Evolutionary conservation across 1,140 invertebrate genomes (phyloP), one percentile per base, ranked within the genome.

Genomic region (Drosophila bocki): DNA sequence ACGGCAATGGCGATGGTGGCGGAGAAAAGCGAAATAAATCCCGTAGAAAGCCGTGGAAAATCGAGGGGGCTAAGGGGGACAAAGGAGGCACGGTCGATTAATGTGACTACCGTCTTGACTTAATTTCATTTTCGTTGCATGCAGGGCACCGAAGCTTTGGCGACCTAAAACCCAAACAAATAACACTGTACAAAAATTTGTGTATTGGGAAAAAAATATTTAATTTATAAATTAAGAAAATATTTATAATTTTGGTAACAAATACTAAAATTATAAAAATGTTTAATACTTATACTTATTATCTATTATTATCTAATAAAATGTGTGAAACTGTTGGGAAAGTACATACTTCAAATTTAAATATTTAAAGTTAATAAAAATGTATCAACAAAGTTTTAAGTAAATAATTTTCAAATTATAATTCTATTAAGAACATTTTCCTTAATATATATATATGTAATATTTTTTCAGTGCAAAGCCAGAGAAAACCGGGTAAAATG

Each of bases 101-200:
- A 87, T 87, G 84, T 88, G 80, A 82, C 82, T 86, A 79, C 83
- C 77, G 84, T 88, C 83, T 87, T 88, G 84, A 88, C 84, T 87
- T 87, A 83, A 87, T 87, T 87, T 87, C 80, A 83, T 88, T 87
- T 87, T 80, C 80, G 80, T 80, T 75, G 67, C 83, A 79, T 82
- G 67, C 79, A 86, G 85, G 82, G 45, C 19, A 37, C 48, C 69
- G 59, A 54, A 61, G 69, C 61, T 70, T 71, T 61, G 59, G 53
- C 83, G 75, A 82, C 83, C 82, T 67, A 75, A 65, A 80, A 76
- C 56, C 60, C 3, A 59, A 80, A 50, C 29, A 50, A 50, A 29
- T 42, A 13, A 26, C 19, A n/a, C 33, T 1, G 13, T 11, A 39
- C 11, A 62, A n/a, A n/a, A 62, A 17, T 26, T 19, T 13, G n/a